A percentile compares a stretch with the other conserved stretches of the same genome.
Conservation (phyloP, 2,113 vertebrate species). For the Steatornis caripensis region DNA sequence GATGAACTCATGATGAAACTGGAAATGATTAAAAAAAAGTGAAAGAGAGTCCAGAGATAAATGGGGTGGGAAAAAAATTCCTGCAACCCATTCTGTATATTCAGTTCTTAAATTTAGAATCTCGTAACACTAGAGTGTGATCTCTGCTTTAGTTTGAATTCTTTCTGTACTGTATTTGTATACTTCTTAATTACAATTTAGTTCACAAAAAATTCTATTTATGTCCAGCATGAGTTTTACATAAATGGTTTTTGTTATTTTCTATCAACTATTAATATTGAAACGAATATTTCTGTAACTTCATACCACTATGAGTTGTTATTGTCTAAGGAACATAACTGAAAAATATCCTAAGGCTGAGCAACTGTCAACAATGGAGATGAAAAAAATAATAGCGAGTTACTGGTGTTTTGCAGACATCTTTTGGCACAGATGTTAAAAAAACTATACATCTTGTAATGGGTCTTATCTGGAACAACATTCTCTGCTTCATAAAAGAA, state of each 20-base stretch:
- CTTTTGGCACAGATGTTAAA: neutral
- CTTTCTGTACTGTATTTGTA: neutral
- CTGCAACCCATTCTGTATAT: neutral
- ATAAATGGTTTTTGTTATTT: neutral
- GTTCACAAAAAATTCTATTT: neutral
- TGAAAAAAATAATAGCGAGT: neutral
- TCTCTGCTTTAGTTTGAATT: neutral
- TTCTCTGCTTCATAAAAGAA: neutral
- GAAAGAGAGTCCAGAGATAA: neutral
- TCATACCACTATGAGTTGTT: neutral
- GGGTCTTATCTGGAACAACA: neutral
- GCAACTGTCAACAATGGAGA: neutral
- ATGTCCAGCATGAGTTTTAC: neutral
- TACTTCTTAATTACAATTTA: neutral
- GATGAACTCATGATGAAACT: neutral
- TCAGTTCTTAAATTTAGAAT: neutral
- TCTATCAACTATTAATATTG: neutral
- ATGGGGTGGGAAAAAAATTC: accelerated
- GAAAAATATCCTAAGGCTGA: neutral
- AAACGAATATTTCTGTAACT: neutral
- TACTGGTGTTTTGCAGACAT: neutral
- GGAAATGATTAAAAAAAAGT: neutral
- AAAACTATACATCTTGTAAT: neutral
- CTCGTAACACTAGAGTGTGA: neutral
- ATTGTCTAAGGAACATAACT: neutral